Percentiles rank a stretch among this genome's conserved stretches.
phyloP scores from a whole-genome alignment of 2,113 vertebrate species.

The Balaeniceps rex region DNA sequence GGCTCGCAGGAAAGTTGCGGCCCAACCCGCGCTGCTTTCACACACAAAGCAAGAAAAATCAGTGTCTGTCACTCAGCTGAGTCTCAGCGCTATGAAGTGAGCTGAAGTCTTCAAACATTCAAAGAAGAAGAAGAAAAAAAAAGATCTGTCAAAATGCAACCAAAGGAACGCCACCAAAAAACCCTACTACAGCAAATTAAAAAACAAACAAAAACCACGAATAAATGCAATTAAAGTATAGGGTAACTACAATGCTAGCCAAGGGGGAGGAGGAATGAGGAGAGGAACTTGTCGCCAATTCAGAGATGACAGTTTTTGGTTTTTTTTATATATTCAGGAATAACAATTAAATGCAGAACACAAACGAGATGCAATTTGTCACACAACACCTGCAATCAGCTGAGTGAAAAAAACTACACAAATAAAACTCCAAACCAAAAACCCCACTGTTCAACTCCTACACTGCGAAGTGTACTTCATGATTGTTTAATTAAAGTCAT shows the following conservation, averaged over 20 bases:
- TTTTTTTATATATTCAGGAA: neutral
- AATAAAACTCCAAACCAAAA: slow-evolving; percentile 8
- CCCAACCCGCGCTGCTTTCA: neutral
- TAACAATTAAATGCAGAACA: slow-evolving; percentile 27
- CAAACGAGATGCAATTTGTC: slow-evolving; percentile 21
- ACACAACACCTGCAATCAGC: slow-evolving; percentile 60
- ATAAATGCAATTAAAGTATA: neutral
- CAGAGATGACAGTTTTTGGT: neutral
- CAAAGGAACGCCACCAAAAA: neutral
- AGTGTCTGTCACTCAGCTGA: neutral
- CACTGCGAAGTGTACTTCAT: neutral
- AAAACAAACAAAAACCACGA: neutral
- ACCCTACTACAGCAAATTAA: neutral
- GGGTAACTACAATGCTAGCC: neutral
- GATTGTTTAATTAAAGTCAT: slow-evolving; percentile 64
- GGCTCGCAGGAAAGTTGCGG: rapidly evolving
- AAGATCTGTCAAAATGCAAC: neutral
- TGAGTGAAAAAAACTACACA: neutral
- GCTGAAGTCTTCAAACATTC: neutral
- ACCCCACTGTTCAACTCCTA: slow-evolving; percentile 8
- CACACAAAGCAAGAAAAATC: neutral
- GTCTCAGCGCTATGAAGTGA: neutral
- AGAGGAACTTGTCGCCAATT: neutral
- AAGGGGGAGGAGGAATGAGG: neutral
- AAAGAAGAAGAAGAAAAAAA: neutral